A percentile compares a stretch with the other conserved stretches of the same genome.
Conservation (phyloP, 2,113 vertebrate genomes). For the Microtus montanus region DNA sequence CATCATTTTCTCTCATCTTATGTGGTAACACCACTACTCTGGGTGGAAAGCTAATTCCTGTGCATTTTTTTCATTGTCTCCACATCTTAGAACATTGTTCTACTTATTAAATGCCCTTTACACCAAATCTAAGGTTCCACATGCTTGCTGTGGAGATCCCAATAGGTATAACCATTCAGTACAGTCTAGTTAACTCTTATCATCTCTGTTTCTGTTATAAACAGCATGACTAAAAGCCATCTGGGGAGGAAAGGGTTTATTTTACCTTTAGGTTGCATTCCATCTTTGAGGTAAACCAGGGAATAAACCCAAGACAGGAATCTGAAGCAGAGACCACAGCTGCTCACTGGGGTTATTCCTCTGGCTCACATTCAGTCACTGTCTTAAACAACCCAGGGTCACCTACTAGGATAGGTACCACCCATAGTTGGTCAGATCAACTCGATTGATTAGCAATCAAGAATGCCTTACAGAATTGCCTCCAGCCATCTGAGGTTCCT, state of each 20-base stretch:
- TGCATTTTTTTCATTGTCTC: neutral
- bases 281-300: neutral
- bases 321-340: neutral
- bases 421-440: neutral
- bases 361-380: neutral
- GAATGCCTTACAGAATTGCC: neutral
- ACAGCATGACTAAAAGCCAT: neutral
- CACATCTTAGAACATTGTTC: neutral
- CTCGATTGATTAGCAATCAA: neutral
- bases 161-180: rapidly evolving
- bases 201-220: neutral
- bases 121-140: rapidly evolving
- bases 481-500: neutral
- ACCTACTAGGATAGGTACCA: neutral
- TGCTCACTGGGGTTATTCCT: neutral
- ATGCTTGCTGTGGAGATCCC: neutral
- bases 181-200: neutral
- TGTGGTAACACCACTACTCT: neutral
- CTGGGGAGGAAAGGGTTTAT: neutral
- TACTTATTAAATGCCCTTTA: neutral
- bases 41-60: too few relatives aligned
- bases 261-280: neutral
- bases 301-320: too few relatives aligned
- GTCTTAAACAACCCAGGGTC: neutral
- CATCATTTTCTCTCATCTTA: rapidly evolving